These are phyloP conservation scores for Drosophila persimilis DNA, from an alignment of 1,140 invertebrate species.

Conservation along the genomic window DNA sequence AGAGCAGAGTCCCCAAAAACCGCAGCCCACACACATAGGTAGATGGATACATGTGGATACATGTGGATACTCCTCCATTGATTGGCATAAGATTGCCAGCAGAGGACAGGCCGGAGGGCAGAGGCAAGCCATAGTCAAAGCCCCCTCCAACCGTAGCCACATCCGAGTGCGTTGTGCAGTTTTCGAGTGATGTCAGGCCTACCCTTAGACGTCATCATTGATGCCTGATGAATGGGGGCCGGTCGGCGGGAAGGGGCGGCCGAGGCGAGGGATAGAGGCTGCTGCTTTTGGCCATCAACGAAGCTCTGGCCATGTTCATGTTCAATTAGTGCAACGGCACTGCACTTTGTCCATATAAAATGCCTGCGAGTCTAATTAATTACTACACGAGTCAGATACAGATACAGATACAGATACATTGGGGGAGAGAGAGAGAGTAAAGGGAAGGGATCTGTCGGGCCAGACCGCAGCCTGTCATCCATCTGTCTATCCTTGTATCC, in stretches of 20 bases:
- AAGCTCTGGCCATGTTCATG: constrained; percentile 62
- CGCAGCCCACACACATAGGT: neutral
- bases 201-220: constrained; percentile 56
- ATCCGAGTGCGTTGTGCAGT: constrained; percentile 56
- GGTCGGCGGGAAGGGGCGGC: neutral
- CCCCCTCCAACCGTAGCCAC: neutral
- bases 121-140: constrained; percentile 24
- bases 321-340: constrained; percentile 70
- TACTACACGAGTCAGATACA: constrained; percentile 39
- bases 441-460: constrained; percentile 13
- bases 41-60: too few species aligned
- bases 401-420: constrained; percentile 13
- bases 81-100: constrained; percentile 42
- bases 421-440: neutral
- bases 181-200: constrained; percentile 68
- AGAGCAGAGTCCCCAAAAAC: neutral
- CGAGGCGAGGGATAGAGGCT: too few species aligned
- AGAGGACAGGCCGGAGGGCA: constrained; percentile 13
- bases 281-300: constrained; percentile 5
- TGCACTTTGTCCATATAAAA: constrained; percentile 67
- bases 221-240: constrained; percentile 47
- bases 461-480: constrained; percentile 25
- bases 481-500: constrained; percentile 2
- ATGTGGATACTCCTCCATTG: constrained; percentile 10
- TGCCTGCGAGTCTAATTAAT: constrained; percentile 81